These are phyloP conservation scores for Drosophila bocki DNA, from an alignment of 1,140 invertebrate species.

Conservation along the genomic window DNA sequence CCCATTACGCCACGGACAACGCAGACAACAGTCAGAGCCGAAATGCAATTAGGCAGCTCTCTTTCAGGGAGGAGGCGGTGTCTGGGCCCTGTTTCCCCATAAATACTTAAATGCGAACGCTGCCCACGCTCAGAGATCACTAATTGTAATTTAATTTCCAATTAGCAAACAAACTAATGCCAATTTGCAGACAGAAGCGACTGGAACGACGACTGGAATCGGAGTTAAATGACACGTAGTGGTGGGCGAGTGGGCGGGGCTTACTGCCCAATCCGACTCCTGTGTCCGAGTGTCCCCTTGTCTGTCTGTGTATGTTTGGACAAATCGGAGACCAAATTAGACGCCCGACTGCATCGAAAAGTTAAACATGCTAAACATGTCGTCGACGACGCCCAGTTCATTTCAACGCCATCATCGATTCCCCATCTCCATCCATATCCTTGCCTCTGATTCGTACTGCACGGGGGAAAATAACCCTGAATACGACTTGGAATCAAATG, in stretches of 20 bases:
- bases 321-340: constrained; percentile 75
- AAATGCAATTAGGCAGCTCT: constrained; percentile 65
- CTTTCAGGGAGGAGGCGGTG: not conserved
- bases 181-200: constrained; percentile 71
- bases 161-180: constrained; percentile 85
- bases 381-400: constrained; percentile 59
- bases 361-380: constrained; percentile 84
- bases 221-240: constrained; percentile 74
- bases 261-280: not conserved
- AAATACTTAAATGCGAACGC: constrained; percentile 74
- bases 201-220: constrained; percentile 46
- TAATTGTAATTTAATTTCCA: constrained; percentile 85
- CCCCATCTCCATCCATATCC: not conserved
- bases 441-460: not conserved
- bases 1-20: constrained; percentile 53
- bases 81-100: constrained; percentile 20
- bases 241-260: constrained; percentile 18
- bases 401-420: constrained; percentile 32
- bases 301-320: constrained; percentile 41
- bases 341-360: constrained; percentile 75
- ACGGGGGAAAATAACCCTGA: not conserved
- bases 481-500: not conserved
- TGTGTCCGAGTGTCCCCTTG: constrained; percentile 6
- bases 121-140: constrained; percentile 76
- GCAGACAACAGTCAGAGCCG: constrained; percentile 41